Evolutionary conservation across 2,888 invertebrate species (phyloP), one percentile per base, ranked within the genome.

Genomic region (Schrankia costaestrigalis): DNA sequence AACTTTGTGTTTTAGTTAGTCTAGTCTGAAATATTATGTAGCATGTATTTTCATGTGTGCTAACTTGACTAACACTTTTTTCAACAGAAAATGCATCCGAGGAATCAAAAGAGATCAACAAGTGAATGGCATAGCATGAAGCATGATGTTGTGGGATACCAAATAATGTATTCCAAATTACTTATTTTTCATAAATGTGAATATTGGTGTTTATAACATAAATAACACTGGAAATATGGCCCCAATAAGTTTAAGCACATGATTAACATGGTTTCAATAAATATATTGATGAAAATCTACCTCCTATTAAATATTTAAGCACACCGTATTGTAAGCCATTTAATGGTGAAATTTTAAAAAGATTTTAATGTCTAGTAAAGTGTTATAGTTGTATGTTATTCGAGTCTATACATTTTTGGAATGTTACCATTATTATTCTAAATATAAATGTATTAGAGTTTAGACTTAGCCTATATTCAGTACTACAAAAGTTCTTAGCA

Each of bases 21-120:
- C n/a, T n/a, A n/a, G n/a, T n/a, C n/a, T n/a, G n/a, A n/a, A n/a
- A n/a, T n/a, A n/a, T n/a, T n/a, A 10, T 12, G 3, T 21, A 19
- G 9, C 18, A 36, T 34, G 15, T 28, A 30, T 19, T 4, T 19
- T 45, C 25, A 24, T 40, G 45, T 41, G 34, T 37, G 37, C 30
- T 54, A 52, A 62, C 51, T 35, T 23, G 19, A 69, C 70, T 73
- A 73, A 74, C 67, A 54, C 59, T 66, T 29, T 56, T 48, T 45
- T 60, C 54, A 39, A 59, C 74, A 76, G 75, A 63, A 47, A 35
- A 49, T 15, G 43, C 31, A 32, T 50, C 40, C 12, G 57, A 48
- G 11, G 56, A 52, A 24, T 37, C 40, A 11, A 29, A 17, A 23
- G 31, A 39, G 6, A 52, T 43, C 23, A 59, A 63, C 37, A 61